Conservation (phyloP, 2,113 vertebrate genomes). For the Anoura caudifer region DNA sequence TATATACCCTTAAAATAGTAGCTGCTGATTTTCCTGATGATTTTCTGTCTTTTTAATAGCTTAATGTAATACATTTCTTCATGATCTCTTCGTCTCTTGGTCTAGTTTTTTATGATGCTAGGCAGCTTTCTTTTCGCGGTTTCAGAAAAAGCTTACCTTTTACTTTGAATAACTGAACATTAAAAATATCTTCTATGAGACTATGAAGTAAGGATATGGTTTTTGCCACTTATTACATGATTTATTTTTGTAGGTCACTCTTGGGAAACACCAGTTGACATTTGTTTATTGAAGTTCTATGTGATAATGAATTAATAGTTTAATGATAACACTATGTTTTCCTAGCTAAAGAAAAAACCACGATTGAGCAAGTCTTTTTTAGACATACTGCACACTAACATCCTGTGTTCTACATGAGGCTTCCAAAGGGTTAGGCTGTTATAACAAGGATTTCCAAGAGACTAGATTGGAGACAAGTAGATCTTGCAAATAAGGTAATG, state of each 20-base stretch:
- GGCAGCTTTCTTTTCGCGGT: background rate
- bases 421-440: constrained; percentile 23
- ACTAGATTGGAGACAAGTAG: background rate
- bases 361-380: background rate
- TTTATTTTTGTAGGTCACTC: constrained; percentile 14
- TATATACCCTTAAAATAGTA: background rate
- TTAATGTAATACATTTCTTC: background rate
- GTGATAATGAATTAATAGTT: background rate
- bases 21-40: background rate
- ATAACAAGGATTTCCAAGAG: background rate
- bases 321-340: constrained; percentile 5
- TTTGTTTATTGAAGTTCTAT: background rate
- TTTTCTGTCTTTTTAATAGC: constrained; percentile 14
- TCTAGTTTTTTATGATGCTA: background rate
- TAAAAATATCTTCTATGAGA: background rate
- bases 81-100: background rate
- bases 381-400: background rate
- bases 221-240: background rate
- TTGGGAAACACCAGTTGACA: background rate
- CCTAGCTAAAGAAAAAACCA: background rate
- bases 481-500: background rate
- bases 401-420: background rate
- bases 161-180: background rate
- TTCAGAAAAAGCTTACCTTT: background rate
- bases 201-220: background rate